Conservation (phyloP, 2,113 vertebrate genomes). For the Chaetorhynchus papuensis region DNA sequence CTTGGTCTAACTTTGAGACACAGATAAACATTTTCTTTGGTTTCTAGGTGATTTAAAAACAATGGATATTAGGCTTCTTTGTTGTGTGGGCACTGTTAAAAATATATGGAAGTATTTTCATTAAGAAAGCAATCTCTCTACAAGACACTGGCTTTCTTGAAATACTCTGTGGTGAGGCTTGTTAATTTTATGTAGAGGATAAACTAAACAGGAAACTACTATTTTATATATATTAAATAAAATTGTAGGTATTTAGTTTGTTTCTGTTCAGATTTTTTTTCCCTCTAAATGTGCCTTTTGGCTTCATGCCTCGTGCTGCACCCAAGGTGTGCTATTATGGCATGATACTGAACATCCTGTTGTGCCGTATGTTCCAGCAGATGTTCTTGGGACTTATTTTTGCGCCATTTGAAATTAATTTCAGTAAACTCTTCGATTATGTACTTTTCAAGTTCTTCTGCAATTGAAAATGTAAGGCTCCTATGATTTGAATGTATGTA, state of each 20-base stretch:
- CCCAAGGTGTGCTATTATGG: conserved; percentile 12
- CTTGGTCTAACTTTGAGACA: not conserved
- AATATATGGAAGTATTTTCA: not conserved
- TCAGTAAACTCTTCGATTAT: not conserved
- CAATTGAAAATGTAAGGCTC: not conserved
- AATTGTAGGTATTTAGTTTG: not conserved
- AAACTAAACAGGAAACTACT: not conserved
- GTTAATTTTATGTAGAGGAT: not conserved
- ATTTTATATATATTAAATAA: not conserved
- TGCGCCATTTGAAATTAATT: not conserved
- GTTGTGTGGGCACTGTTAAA: not conserved
- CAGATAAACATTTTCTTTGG: not conserved
- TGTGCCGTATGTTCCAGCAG: not conserved
- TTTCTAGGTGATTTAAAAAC: not conserved
- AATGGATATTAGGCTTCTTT: not conserved
- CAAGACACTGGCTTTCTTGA: not conserved
- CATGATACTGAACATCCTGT: not conserved
- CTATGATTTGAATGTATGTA: not conserved
- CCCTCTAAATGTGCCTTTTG: not conserved
- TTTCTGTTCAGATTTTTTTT: not conserved
- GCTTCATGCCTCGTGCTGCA: not conserved
- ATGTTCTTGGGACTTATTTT: conserved; percentile 27
- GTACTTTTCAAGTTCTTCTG: not conserved
- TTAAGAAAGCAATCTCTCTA: not conserved
- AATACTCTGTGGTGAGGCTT: not conserved